Evolutionary conservation across 2,888 invertebrate species (phyloP).

Genomic region (Blera fallax): DNA sequence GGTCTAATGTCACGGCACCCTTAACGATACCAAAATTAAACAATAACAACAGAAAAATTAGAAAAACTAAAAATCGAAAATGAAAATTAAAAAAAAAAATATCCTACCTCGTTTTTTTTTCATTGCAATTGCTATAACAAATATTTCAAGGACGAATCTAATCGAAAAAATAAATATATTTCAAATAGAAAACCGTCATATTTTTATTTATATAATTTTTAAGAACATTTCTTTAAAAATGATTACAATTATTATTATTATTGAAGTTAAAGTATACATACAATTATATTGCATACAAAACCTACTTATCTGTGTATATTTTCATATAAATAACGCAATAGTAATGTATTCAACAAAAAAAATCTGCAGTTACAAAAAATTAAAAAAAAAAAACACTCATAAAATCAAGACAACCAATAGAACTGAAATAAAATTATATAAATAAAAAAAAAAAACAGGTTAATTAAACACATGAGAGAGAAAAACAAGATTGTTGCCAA

Average conservation of each 20-base stretch:
- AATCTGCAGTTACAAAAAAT: slow-evolving; percentile 74
- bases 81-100: slow-evolving; percentile 74
- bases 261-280: slow-evolving; percentile 32
- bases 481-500: slow-evolving; percentile 81
- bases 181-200: background rate
- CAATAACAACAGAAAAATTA: background rate
- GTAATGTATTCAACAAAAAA: slow-evolving; percentile 67
- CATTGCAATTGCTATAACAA: slow-evolving; percentile 77
- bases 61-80: background rate
- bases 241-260: slow-evolving; percentile 13
- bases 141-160: slow-evolving; percentile 47
- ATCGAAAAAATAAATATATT: slow-evolving; percentile 26
- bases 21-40: background rate
- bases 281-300: slow-evolving; percentile 57
- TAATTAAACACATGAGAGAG: slow-evolving; percentile 77
- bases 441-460: slow-evolving; percentile 67
- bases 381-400: slow-evolving; percentile 60
- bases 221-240: background rate
- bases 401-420: slow-evolving; percentile 72
- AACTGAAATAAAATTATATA: slow-evolving; percentile 70
- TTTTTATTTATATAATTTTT: background rate
- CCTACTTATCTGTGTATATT: slow-evolving; percentile 59
- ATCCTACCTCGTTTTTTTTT: slow-evolving; percentile 80
- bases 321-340: slow-evolving; percentile 66
- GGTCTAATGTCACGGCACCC: too few species aligned